Evolutionary conservation across 2,113 vertebrate species (phyloP), one percentile per base, ranked within the genome.

Genomic region (Hyperoodon ampullatus): DNA sequence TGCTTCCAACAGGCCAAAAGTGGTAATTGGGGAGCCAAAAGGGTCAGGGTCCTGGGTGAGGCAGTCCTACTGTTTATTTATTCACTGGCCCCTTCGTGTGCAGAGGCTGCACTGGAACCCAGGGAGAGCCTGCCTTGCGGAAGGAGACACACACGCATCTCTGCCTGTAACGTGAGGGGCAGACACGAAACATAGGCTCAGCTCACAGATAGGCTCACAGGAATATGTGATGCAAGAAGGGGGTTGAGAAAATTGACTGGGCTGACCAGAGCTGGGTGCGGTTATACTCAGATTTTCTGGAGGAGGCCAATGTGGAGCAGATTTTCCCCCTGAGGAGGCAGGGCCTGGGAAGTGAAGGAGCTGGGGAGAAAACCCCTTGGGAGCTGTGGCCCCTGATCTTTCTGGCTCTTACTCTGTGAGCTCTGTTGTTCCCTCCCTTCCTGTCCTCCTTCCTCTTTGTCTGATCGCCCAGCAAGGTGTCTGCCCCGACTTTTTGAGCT

Each of bases 261-360:
- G 93, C 86, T 84, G 95, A 92, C 93, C 90, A n/a, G 92, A 93
- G 86, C 84, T 90, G 96, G 81, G 95, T 81, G 53, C 83, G 92
- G 72, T 92, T 96, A 92, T 65, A 60, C 95, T 90, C 55, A 6
- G 95, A 92, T 92, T 96, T 85, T 90, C 92, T 96, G 95, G 90
- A 95, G 89, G 60, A 95, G 92, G 92, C 16, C 3, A 90, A 94
- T 97, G 90, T 95, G 92, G 90, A 98, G 93, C 94, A 96, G 84
- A 95, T 77, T 86, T 63, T 58, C 30, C 80, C 60, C 89, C 83
- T 44, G 8, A 96, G 93, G 75, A 95, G 95, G 93, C 91, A 95
- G 94, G 95, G 96, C 55, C 84, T 55, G 93, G 95, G 81, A 92
- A 87, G 65, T 84, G 72, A 86, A 96, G 95, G 85, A 90, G 66